These are phyloP conservation scores for Rhombomys opimus DNA, from an alignment of 2,113 vertebrate species.

Conservation along the genomic window DNA sequence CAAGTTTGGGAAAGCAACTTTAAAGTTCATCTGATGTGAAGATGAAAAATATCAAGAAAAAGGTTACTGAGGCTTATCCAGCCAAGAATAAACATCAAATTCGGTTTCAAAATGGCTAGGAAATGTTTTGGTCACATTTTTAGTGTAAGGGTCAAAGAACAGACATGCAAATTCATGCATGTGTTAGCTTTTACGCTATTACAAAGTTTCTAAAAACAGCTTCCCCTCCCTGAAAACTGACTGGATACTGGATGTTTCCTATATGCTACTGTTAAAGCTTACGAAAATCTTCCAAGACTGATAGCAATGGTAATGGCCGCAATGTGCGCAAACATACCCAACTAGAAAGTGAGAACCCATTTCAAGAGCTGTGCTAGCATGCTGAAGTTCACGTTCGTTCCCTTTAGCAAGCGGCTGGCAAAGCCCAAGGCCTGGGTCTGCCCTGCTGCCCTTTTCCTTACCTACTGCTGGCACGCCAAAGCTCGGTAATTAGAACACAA, in stretches of 20 bases:
- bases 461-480: background rate
- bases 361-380: background rate
- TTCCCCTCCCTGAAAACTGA: background rate
- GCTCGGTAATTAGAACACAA: background rate
- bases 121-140: background rate
- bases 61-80: background rate
- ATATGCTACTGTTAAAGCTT: rapidly evolving
- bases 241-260: background rate
- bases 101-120: slow-evolving; percentile 4
- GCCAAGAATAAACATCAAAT: slow-evolving; percentile 3
- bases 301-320: background rate
- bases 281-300: background rate
- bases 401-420: background rate
- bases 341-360: background rate
- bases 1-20: background rate
- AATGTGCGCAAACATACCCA: background rate
- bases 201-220: background rate
- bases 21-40: slow-evolving; percentile 39
- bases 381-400: background rate
- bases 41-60: slow-evolving; percentile 9
- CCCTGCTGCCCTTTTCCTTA: background rate
- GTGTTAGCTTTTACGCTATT: background rate
- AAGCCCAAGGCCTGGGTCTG: background rate
- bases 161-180: background rate
- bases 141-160: background rate